Base-by-base conservation (phyloP, 2,797 vertebrate species). In the Crocodylus rhombifer region DNA sequence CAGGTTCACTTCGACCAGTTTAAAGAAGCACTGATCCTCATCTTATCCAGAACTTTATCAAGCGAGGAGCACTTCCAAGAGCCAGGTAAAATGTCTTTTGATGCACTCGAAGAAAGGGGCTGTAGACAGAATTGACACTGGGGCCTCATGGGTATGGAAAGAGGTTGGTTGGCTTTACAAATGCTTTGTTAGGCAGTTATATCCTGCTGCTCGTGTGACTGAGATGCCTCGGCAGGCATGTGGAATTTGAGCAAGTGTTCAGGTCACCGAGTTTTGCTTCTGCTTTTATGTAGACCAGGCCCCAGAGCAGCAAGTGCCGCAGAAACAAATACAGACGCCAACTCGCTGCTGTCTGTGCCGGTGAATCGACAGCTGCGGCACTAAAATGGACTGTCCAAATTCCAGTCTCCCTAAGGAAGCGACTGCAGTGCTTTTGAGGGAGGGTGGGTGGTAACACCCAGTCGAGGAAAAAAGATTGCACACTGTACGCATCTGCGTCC, bases 1-100 rank as follows among this genome's bases (percentile, higher is more conserved):
- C 76, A 99, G 99, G 98, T 99, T 28, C 98, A 99, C 96, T 99
- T 99, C 95, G 98, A 99, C 83, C 98, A 99, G 69, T 99, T 99
- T 98, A 99, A 98, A 97, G 98, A 99, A 95, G 99, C 99, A 4
- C 97, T 99, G 89, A 99, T 99, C 96, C 97, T 98, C 94, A 98
- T 99, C 87, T 97, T 99, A 93, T 99, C 99, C 42, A 98, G 97
- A 96, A 94, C 97, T 82, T 58, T 98, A 15, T 97, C 97, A 55
- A 98, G 98, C 84, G 97, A 98, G 89, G 98, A 99, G 57, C 93
- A 97, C 69, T 97, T 96, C 94, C 94, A 98, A 74, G 97, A 97
- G 86, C 97, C 98, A 98, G 99, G 99, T 99, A 98, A 97, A 77
- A 15, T 21, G 14, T 1, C 0, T 85, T 89, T 56, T 5, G 55